These are phyloP conservation scores for Saccostrea echinata DNA, from an alignment of 1,140 invertebrate species.

Conservation along the genomic window DNA sequence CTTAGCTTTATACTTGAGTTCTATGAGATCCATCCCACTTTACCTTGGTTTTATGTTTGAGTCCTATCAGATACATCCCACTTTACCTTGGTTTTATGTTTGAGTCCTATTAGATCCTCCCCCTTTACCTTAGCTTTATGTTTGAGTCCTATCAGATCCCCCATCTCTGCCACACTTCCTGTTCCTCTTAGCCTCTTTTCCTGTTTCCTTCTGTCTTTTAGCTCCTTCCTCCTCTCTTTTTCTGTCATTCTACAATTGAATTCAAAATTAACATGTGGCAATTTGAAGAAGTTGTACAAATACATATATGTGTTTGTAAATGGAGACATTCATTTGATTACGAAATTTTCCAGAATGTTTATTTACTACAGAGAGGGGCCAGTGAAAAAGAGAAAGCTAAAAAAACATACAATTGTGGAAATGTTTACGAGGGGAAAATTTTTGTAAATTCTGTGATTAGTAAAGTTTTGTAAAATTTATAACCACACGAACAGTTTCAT, in stretches of 20 bases:
- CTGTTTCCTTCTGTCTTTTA: conserved; percentile 66
- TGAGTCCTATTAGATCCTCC: no score
- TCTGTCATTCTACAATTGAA: conserved; percentile 60
- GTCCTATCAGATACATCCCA: neutral
- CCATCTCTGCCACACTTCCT: conserved; percentile 71
- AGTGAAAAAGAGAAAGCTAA: no score
- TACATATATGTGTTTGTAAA: no score
- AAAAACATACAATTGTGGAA: no score
- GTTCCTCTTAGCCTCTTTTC: conserved; percentile 72
- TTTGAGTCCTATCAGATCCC: conserved; percentile 62
- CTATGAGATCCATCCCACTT: no score
- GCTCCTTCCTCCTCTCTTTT: conserved; percentile 66
- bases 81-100: neutral
- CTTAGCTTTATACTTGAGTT: neutral
- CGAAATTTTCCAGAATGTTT: no score
- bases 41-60: neutral
- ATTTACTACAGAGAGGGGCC: no score
- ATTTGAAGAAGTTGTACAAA: neutral
- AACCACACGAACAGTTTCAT: no score
- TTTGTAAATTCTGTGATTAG: no score
- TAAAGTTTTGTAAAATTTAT: no score
- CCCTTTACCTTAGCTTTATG: conserved; percentile 53
- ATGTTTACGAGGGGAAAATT: no score
- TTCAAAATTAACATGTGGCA: neutral
- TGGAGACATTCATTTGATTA: no score